Evolutionary conservation across 2,797 vertebrate genomes (phyloP).

Genomic region (Petrocephalus schoutedeni): DNA sequence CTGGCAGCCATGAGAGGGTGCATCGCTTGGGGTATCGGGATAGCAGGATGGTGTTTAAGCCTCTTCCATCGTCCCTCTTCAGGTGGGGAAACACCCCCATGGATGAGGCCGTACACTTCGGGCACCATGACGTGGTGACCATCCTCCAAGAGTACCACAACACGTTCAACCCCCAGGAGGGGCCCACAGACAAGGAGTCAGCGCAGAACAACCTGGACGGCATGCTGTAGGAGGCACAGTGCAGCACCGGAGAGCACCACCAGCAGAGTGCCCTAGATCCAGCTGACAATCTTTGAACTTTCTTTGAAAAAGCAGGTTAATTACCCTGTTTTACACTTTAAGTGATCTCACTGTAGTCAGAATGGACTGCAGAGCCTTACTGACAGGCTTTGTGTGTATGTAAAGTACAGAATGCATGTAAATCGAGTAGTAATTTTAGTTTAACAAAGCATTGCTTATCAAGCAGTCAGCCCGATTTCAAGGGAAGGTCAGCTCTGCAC

Average conservation of each 20-base stretch:
- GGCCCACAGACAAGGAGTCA: constrained; percentile 64
- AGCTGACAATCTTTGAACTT: constrained; percentile 15
- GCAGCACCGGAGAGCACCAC: not conserved
- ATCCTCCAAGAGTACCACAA: constrained; percentile 90
- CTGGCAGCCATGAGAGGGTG: not conserved
- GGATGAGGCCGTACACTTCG: constrained; percentile 95
- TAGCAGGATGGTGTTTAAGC: not conserved
- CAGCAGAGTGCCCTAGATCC: constrained; percentile 15
- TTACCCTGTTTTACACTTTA: not conserved
- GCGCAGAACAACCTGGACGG: constrained; percentile 91
- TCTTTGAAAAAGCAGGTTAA: not conserved
- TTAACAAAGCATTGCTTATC: not conserved
- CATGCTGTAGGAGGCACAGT: constrained; percentile 63
- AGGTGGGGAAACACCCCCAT: constrained; percentile 98
- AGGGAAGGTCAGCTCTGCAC: not conserved
- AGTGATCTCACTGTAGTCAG: not conserved
- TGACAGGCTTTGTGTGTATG: constrained; percentile 3
- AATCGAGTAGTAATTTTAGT: not conserved
- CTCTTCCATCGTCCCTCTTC: not conserved
- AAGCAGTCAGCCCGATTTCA: not conserved
- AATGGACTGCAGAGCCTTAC: constrained; percentile 30
- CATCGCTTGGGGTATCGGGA: not conserved
- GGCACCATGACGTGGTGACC: constrained; percentile 93
- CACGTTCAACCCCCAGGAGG: constrained; percentile 78
- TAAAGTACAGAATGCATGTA: constrained; percentile 24